A percentile compares a stretch with the other conserved stretches of the same genome.
These are phyloP conservation scores for Sycophaga agraensis DNA, from an alignment of 1,140 invertebrate genomes.

Conservation along the genomic window DNA sequence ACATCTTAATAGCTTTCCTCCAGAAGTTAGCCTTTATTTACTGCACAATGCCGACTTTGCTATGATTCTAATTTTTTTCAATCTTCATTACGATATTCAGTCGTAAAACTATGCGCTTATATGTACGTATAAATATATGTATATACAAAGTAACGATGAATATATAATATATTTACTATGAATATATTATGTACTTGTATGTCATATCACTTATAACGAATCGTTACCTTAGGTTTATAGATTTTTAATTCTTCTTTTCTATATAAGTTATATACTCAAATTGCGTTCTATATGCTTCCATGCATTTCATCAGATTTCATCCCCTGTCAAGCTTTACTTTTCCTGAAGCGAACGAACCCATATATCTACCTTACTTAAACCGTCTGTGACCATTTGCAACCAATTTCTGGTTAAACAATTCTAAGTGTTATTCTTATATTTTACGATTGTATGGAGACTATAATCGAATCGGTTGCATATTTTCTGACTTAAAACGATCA, in stretches of 20 bases:
- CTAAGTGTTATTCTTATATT: no score
- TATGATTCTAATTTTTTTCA: conserved; percentile 25
- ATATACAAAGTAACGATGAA: conserved; percentile 47
- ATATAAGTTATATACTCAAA: no score
- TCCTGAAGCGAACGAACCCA: background rate
- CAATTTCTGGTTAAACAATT: no score
- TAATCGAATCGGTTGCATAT: conserved; percentile 13
- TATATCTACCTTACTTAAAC: background rate
- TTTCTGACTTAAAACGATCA: no score
- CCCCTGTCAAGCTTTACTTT: background rate
- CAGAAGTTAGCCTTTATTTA: conserved; percentile 15
- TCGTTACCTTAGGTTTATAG: conserved; percentile 33
- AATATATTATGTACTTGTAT: conserved; percentile 35
- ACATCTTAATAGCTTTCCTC: conserved; percentile 30
- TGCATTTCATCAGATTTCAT: background rate
- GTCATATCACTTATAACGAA: conserved; percentile 43
- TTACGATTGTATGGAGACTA: background rate
- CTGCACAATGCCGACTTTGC: no score
- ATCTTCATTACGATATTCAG: conserved; percentile 54
- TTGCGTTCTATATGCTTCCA: conserved; percentile 25
- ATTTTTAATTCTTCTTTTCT: conserved; percentile 23
- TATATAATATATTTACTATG: conserved; percentile 47
- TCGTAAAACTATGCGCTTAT: conserved; percentile 54
- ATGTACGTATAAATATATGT: conserved; percentile 50
- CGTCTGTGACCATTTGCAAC: conserved; percentile 2